These are phyloP conservation scores for Patiria miniata DNA, from an alignment of 35 echinoderm and acorn worm genomes.

Conservation along the genomic window DNA sequence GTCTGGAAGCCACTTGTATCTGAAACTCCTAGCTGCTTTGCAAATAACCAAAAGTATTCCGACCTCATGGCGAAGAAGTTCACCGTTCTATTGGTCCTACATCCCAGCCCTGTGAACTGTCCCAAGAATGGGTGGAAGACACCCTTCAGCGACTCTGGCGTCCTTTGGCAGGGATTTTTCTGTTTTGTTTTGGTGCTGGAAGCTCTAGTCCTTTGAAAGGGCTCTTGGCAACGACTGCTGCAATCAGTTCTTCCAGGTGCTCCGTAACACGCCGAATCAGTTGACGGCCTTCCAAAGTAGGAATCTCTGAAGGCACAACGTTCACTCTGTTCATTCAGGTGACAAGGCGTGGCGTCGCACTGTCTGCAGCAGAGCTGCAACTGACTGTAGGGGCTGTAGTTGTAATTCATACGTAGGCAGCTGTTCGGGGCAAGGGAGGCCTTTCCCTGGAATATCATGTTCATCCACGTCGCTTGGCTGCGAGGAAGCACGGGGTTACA, in stretches of 20 bases:
- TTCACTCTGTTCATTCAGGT: constrained; percentile 27
- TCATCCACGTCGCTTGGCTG: constrained; percentile 37
- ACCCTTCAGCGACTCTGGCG: neutral
- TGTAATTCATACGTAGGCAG: constrained; percentile 71
- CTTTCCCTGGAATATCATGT: constrained; percentile 28
- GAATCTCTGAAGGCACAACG: constrained; percentile 19
- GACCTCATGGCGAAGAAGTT: constrained; percentile 82
- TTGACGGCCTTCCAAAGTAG: constrained; percentile 1
- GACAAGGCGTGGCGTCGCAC: neutral
- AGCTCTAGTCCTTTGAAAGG: neutral
- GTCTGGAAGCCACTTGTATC: neutral
- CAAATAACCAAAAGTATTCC: constrained; percentile 67
- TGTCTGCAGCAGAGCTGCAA: constrained; percentile 70
- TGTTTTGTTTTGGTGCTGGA: constrained; percentile 3
- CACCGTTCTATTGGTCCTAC: constrained; percentile 75
- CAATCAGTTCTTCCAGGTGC: neutral
- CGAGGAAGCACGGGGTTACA: constrained; percentile 14
- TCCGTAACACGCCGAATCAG: neutral
- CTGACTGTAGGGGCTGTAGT: constrained; percentile 83
- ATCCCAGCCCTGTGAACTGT: constrained; percentile 64
- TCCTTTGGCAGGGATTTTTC: neutral
- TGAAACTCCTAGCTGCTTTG: constrained; percentile 64
- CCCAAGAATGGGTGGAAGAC: neutral
- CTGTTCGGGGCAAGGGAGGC: constrained; percentile 39
- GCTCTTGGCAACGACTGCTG: neutral